phyloP scores from a whole-genome alignment of 2,797 vertebrate genomes.

The Cyclopterus lumpus region DNA sequence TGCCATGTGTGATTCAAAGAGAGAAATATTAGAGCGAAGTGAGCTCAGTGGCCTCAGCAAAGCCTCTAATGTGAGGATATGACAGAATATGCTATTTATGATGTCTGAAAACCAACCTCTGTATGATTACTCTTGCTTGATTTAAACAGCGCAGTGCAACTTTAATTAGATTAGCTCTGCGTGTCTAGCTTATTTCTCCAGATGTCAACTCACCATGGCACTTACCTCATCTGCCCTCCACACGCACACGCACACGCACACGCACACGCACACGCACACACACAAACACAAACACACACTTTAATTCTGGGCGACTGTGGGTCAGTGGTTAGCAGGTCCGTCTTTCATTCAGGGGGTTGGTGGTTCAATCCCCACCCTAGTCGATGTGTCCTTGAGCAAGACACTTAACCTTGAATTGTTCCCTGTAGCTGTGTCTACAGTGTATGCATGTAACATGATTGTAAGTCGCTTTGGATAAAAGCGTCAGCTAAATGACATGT shows the following conservation, averaged over 20 bases:
- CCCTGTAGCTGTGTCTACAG: too few relatives aligned
- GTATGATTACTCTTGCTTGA: slow-evolving; percentile 4
- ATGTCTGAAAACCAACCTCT: slow-evolving; percentile 16
- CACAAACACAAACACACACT: background rate
- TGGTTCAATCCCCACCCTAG: too few relatives aligned
- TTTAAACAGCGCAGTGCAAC: slow-evolving; percentile 3
- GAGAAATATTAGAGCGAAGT: background rate
- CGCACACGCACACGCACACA: slow-evolving; percentile 5
- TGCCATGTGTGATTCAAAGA: background rate
- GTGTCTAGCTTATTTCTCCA: slow-evolving; percentile 22
- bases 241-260: background rate
- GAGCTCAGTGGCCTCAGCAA: slow-evolving; percentile 3
- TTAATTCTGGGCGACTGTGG: too few relatives aligned
- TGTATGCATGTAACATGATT: too few relatives aligned
- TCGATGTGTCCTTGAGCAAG: too few relatives aligned
- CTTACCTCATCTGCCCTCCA: slow-evolving; percentile 18
- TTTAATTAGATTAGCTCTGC: slow-evolving; percentile 32
- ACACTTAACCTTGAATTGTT: too few relatives aligned
- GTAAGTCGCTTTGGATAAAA: too few relatives aligned
- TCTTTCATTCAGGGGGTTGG: too few relatives aligned
- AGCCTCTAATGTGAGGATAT: background rate
- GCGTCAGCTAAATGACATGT: too few relatives aligned
- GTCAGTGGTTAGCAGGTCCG: too few relatives aligned
- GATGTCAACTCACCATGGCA: slow-evolving; percentile 21
- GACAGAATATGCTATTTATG: background rate